A percentile compares a stretch with the other conserved stretches of the same genome.
phyloP scores from a whole-genome alignment of 2,797 vertebrate genomes.

The Mus minutoides region DNA sequence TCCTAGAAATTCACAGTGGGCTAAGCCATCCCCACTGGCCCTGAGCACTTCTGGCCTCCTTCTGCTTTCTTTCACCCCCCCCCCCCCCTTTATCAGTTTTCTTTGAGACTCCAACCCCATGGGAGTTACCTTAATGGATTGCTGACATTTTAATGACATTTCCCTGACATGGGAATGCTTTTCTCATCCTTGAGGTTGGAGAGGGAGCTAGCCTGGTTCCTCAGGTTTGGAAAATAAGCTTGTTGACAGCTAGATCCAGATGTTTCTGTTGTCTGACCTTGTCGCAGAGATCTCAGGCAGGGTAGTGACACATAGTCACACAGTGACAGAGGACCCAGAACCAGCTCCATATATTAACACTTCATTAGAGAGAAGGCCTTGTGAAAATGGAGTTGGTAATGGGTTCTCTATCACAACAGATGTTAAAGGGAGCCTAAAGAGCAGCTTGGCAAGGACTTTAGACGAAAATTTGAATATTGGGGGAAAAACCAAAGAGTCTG shows the following conservation, averaged over 20 bases:
- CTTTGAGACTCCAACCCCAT: neutral
- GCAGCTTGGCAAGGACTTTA: slow-evolving; percentile 63
- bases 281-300: neutral
- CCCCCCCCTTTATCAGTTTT: neutral
- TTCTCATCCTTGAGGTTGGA: neutral
- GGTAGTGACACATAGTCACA: neutral
- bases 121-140: neutral
- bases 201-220: neutral
- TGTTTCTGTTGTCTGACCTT: neutral
- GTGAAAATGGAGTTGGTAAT: slow-evolving; percentile 29
- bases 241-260: neutral
- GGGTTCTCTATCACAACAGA: slow-evolving; percentile 16
- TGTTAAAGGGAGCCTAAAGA: slow-evolving; percentile 37
- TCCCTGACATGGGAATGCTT: neutral
- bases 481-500: slow-evolving; percentile 44
- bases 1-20: neutral
- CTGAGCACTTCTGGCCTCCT: neutral
- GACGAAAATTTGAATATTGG: slow-evolving; percentile 66
- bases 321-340: neutral
- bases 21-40: neutral
- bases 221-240: slow-evolving; percentile 5
- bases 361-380: neutral
- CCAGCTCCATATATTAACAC: neutral
- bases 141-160: slow-evolving; percentile 33
- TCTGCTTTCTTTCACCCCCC: neutral